phyloP scores from a whole-genome alignment of 2,797 vertebrate species.

The Xenops minutus region DNA sequence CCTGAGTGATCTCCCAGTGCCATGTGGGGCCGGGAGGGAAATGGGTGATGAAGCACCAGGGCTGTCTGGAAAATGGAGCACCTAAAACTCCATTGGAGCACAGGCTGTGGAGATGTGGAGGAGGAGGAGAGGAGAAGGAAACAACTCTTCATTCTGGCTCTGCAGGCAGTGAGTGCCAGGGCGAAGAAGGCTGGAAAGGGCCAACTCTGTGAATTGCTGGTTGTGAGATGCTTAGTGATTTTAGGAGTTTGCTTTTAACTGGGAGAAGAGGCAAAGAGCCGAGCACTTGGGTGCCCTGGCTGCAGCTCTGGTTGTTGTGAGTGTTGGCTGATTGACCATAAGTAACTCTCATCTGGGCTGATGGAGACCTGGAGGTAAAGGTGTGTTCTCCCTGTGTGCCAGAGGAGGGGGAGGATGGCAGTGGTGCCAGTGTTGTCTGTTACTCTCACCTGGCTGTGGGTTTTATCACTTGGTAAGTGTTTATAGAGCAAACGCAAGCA shows the following conservation, averaged over 20 bases:
- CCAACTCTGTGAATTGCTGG: not conserved
- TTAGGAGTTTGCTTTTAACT: accelerated
- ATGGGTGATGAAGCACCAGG: accelerated
- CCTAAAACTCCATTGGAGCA: not conserved
- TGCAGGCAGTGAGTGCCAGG: not conserved
- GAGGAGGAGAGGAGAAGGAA: not conserved
- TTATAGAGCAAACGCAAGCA: not conserved
- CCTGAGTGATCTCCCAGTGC: not conserved
- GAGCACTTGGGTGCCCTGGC: not conserved
- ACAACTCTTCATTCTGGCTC: not conserved
- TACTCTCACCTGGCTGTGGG: not conserved
- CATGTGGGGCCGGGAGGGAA: accelerated
- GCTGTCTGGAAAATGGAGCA: not conserved
- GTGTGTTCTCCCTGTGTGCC: accelerated
- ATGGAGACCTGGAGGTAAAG: accelerated
- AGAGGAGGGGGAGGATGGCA: too few relatives aligned
- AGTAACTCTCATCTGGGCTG: too few relatives aligned
- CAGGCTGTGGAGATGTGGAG: not conserved
- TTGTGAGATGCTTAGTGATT: not conserved
- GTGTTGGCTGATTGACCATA: not conserved
- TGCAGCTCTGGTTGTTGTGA: not conserved
- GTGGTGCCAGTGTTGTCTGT: accelerated
- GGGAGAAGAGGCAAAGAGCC: not conserved
- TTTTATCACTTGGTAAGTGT: not conserved
- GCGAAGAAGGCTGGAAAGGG: not conserved